Evolutionary conservation across 2,113 vertebrate genomes (phyloP).

Genomic region (Genyomyrus donnyi): DNA sequence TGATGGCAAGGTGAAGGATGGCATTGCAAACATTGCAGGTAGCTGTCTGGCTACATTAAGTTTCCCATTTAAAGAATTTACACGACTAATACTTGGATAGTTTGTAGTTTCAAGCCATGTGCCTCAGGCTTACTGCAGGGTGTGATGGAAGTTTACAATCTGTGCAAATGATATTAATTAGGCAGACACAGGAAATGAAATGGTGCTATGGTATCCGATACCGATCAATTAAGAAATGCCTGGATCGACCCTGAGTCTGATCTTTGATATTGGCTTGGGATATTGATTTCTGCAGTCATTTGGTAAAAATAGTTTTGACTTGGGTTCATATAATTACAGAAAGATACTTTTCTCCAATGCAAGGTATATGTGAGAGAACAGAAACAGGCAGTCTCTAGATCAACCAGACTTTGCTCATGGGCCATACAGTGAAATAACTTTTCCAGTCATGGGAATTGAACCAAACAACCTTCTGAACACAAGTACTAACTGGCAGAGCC

Average conservation of each 20-base stretch:
- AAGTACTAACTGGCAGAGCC: not conserved
- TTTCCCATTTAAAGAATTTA: not conserved
- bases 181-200: not conserved
- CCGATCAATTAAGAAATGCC: not conserved
- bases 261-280: not conserved
- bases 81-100: not conserved
- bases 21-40: not conserved
- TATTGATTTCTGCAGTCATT: not conserved
- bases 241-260: not conserved
- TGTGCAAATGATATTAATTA: not conserved
- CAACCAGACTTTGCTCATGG: not conserved
- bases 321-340: not conserved
- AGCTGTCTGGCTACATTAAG: too few relatives aligned
- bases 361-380: not conserved
- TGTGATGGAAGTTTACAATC: not conserved
- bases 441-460: not conserved
- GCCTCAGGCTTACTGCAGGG: not conserved
- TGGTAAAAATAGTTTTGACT: not conserved
- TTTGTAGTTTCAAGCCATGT: not conserved
- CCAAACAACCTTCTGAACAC: not conserved
- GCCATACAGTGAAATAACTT: not conserved
- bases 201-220: not conserved
- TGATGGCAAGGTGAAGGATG: not conserved
- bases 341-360: not conserved
- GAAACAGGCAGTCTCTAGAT: not conserved